Conservation (phyloP, 2,797 vertebrate genomes). For the Pseudomugil tenellus region DNA sequence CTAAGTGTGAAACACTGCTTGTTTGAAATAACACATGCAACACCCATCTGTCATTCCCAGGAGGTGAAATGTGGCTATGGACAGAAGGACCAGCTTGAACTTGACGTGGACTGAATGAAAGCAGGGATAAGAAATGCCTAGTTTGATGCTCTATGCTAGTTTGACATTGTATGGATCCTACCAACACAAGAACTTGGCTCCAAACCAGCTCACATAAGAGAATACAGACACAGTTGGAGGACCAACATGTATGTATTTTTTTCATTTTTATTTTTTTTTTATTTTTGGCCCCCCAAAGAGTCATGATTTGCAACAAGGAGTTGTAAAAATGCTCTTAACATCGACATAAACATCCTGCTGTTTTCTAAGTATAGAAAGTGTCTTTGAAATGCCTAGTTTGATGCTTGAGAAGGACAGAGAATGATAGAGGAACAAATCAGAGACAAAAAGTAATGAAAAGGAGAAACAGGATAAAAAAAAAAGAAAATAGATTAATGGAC, state of each 20-base stretch:
- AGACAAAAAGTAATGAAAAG: slow-evolving; percentile 18
- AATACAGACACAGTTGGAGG: slow-evolving; percentile 43
- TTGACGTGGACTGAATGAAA: slow-evolving; percentile 32
- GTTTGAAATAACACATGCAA: slow-evolving; percentile 21
- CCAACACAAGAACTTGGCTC: slow-evolving; percentile 27
- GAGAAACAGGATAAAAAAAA: slow-evolving; percentile 31
- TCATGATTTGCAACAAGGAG: slow-evolving; percentile 40
- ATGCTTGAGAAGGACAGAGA: slow-evolving; percentile 15
- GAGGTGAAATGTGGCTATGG: slow-evolving; percentile 48
- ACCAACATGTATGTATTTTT: slow-evolving; percentile 37
- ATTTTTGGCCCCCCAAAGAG: slow-evolving; percentile 9
- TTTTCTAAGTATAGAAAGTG: slow-evolving; percentile 65
- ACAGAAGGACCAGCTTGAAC: slow-evolving; percentile 52
- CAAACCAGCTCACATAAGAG: slow-evolving; percentile 30
- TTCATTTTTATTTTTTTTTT: too few species aligned
- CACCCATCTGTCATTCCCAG: slow-evolving; percentile 56
- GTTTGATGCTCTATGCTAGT: background rate
- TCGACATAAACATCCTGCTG: slow-evolving; percentile 46
- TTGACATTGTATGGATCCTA: slow-evolving; percentile 1
- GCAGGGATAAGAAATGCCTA: slow-evolving; percentile 28
- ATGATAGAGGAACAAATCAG: slow-evolving; percentile 6
- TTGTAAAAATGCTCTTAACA: slow-evolving; percentile 60
- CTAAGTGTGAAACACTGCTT: slow-evolving; percentile 37
- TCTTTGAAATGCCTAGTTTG: slow-evolving; percentile 56
- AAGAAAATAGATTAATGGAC: slow-evolving; percentile 51